Conservation (phyloP, 2,888 invertebrate genomes). For the Noctua comes region DNA sequence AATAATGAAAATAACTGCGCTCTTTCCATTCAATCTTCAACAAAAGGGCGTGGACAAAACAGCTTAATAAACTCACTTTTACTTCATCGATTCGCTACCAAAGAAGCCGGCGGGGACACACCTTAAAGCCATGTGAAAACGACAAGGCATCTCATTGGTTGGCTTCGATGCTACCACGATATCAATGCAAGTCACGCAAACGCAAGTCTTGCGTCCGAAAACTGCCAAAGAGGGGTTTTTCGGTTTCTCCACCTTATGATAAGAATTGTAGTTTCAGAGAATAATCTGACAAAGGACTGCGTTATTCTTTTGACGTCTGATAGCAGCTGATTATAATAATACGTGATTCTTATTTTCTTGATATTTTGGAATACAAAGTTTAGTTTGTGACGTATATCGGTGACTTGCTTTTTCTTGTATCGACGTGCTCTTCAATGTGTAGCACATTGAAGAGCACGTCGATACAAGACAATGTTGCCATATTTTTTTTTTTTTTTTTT, state of each 20-base stretch:
- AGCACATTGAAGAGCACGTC: too few relatives aligned
- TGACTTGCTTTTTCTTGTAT: neutral
- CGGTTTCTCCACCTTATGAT: neutral
- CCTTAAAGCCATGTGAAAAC: slow-evolving; percentile 42
- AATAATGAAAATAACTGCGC: neutral
- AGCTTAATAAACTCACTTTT: slow-evolving; percentile 40
- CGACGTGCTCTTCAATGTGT: neutral
- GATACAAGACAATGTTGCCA: too few relatives aligned
- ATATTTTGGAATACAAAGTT: slow-evolving; percentile 7
- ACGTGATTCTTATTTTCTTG: neutral
- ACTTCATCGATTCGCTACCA: slow-evolving; percentile 48
- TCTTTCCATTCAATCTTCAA: slow-evolving; percentile 19
- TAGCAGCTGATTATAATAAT: slow-evolving; percentile 4
- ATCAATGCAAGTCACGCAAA: slow-evolving; percentile 36
- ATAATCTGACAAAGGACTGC: neutral
- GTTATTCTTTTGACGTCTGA: slow-evolving; percentile 11
- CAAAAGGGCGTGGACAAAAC: slow-evolving; percentile 49
- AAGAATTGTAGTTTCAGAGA: neutral
- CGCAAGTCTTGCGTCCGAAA: slow-evolving; percentile 20
- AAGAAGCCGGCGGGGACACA: slow-evolving; percentile 47
- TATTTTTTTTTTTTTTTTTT: too few relatives aligned
- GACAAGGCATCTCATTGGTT: slow-evolving; percentile 31
- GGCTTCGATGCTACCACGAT: slow-evolving; percentile 6
- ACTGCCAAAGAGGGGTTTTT: slow-evolving; percentile 4
- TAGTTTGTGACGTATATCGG: neutral